Evolutionary conservation across 1,140 invertebrate species (phyloP).

Genomic region (Aradophagus sp.): DNA sequence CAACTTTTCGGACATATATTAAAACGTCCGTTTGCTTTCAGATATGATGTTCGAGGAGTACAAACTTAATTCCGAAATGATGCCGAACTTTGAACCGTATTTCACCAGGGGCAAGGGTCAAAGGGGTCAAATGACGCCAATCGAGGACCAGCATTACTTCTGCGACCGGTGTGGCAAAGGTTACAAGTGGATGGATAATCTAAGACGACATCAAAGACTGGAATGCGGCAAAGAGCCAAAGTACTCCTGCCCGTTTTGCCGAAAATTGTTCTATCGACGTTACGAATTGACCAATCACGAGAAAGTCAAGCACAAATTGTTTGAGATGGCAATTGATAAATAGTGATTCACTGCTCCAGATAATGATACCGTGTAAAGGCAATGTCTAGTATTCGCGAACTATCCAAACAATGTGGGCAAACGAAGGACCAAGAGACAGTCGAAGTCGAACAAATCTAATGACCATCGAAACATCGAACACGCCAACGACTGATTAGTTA

Average conservation of each 20-base stretch:
- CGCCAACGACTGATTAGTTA: no score
- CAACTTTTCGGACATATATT: background rate
- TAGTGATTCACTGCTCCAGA: no score
- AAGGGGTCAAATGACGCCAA: slow-evolving; percentile 42
- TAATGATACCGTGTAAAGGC: no score
- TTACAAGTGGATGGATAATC: slow-evolving; percentile 72
- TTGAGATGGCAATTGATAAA: background rate
- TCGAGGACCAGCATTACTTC: slow-evolving; percentile 58
- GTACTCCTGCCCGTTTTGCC: slow-evolving; percentile 40
- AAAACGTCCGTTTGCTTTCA: slow-evolving; percentile 38
- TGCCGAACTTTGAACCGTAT: slow-evolving; percentile 29
- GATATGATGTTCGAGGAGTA: slow-evolving; percentile 27
- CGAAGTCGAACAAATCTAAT: no score
- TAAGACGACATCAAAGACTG: slow-evolving; percentile 65
- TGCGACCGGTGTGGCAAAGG: slow-evolving; percentile 73
- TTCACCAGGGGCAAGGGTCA: slow-evolving; percentile 24
- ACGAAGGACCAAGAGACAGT: no score
- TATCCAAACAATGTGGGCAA: no score
- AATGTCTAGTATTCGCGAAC: no score
- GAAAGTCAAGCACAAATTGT: slow-evolving; percentile 33
- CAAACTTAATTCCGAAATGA: slow-evolving; percentile 27
- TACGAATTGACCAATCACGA: slow-evolving; percentile 57
- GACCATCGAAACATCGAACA: no score
- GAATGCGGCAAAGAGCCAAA: slow-evolving; percentile 61
- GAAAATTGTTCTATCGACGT: slow-evolving; percentile 49